Conservation (phyloP, 2,113 vertebrate species). For the Atractosteus spatula region DNA sequence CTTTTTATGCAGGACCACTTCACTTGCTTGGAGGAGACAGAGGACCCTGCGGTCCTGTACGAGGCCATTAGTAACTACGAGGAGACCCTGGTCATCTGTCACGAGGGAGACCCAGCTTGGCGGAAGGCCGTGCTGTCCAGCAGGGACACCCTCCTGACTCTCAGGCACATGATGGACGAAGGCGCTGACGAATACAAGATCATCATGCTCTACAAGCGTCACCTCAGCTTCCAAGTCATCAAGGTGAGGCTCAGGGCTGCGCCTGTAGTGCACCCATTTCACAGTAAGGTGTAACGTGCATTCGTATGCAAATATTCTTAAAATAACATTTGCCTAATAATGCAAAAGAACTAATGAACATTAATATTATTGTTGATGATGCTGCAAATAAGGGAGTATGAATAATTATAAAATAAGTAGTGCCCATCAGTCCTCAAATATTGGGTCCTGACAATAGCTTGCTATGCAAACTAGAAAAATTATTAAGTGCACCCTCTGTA, state of each 20-base stretch:
- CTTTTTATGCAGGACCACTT: constrained; percentile 82
- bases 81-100: constrained; percentile 89
- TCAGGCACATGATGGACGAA: constrained; percentile 93
- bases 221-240: constrained; percentile 96
- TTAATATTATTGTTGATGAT: too few species aligned
- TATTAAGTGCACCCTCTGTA: too few species aligned
- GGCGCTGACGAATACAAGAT: constrained; percentile 94
- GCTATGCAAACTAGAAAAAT: too few species aligned
- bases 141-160: constrained; percentile 85
- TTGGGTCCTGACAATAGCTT: too few species aligned
- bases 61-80: constrained; percentile 88
- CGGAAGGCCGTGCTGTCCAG: constrained; percentile 86
- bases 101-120: constrained; percentile 94
- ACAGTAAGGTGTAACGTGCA: too few species aligned
- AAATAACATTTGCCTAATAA: too few species aligned
- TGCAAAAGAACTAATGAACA: too few species aligned
- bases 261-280: too few species aligned
- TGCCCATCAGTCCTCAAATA: too few species aligned
- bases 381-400: too few species aligned
- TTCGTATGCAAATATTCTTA: too few species aligned
- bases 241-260: constrained; percentile 68
- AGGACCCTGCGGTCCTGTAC: constrained; percentile 83
- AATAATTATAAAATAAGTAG: too few species aligned
- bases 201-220: constrained; percentile 94
- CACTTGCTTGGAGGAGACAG: constrained; percentile 93